A percentile compares a stretch with the other conserved stretches of the same genome.
phyloP scores from a whole-genome alignment of 2,113 vertebrate genomes.

The Megalops atlanticus region DNA sequence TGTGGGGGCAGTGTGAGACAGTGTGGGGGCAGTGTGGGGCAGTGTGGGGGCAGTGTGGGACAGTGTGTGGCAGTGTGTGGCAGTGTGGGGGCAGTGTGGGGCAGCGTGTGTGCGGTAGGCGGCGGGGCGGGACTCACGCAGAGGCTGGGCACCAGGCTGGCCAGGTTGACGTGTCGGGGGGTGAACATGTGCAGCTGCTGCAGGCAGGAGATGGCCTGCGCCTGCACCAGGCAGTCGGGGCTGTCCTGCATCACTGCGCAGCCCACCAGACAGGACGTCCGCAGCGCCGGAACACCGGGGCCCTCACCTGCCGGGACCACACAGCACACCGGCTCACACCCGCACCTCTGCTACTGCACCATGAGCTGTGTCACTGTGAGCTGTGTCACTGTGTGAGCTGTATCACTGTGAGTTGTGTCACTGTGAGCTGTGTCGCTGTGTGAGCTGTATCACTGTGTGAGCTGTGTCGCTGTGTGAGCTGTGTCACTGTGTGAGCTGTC shows the following conservation, averaged over 20 bases:
- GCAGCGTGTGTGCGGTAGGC: no score
- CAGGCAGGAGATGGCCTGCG: conserved; percentile 86
- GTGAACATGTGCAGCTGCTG: conserved; percentile 97
- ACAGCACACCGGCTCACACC: neutral
- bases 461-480: no score
- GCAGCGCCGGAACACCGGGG: conserved; percentile 67
- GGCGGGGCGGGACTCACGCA: conserved; percentile 79
- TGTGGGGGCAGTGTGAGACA: no score
- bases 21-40: no score
- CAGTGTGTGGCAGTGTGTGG: neutral
- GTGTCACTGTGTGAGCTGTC: no score
- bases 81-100: no score
- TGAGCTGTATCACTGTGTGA: no score
- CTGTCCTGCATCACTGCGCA: conserved; percentile 87
- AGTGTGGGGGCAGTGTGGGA: no score
- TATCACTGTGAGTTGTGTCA: no score
- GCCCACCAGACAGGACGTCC: conserved; percentile 81
- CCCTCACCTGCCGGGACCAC: conserved; percentile 64
- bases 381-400: no score
- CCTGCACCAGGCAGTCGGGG: conserved; percentile 84
- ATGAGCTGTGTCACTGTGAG: neutral
- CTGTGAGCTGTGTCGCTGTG: no score
- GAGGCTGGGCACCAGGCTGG: conserved; percentile 81
- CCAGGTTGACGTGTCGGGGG: conserved; percentile 84
- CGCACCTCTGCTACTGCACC: no score